Base-by-base conservation (phyloP, 2,888 invertebrate genomes). In the Drosophila paracracens region DNA sequence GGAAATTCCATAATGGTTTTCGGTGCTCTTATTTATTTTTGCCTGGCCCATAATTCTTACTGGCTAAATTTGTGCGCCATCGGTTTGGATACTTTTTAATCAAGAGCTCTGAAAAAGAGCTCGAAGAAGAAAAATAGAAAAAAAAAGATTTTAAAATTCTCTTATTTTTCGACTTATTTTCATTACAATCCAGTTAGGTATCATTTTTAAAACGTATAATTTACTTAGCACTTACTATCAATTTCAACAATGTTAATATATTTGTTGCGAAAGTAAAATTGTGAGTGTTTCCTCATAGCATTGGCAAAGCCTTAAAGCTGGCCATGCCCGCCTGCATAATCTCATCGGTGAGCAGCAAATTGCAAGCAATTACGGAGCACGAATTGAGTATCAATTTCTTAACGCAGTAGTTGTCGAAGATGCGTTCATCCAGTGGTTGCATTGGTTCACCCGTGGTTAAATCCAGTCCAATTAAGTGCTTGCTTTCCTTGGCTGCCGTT, bases 301-400 rank as follows among this genome's bases (percentile, higher is more conserved):
- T 33, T 46, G 46, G 21, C 46, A 31, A 36, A 4, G 36, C 11
- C 33, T 61, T 99, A 60, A 99, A 94, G 91, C 98, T 98, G 85
- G 98, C 98, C 96, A 99, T 96, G 74, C 99, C 99, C 79, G 99
- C 99, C 93, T 99, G 95, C 98, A 99, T 99, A 74, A 99, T 98
- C 94, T 99, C 99, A 93, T 99, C 99, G 27, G 99, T 99, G 52
- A 99, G 95, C 51, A 99, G 95, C 52, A 99, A 95, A 94, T 99
- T 99, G 92, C 97, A 97, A 51, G 99, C 99, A 90, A 99, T 99
- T 7, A 99, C 97, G 2, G 98, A 98, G 95, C 98, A 98, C 11
- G 99, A 99, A 93, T 98, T 97, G 52, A 99, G 94, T 69, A 99
- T 97, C 94, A 99, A 99, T 91, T 96, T 98, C 94, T 99, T 99